phyloP scores from a whole-genome alignment of 2,797 vertebrate species.

The Limnodromus scolopaceus region DNA sequence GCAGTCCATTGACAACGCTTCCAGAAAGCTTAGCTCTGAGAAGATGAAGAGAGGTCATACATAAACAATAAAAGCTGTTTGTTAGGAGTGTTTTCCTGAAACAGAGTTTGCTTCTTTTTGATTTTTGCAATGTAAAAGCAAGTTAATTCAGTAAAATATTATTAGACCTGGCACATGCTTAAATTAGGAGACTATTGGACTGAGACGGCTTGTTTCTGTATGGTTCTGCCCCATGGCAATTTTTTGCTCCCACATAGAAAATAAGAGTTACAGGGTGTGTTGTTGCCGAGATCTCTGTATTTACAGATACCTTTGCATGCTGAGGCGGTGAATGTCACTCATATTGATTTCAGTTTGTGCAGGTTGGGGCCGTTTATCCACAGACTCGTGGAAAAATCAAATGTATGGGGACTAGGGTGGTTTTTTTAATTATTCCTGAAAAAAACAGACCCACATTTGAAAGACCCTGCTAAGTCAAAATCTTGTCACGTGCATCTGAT shows the following conservation, averaged over 20 bases:
- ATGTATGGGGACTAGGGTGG: not conserved
- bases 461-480: not conserved
- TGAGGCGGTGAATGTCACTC: not conserved
- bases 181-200: not conserved
- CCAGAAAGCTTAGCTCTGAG: conserved; percentile 4
- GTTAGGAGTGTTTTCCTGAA: not conserved
- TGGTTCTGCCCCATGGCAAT: not conserved
- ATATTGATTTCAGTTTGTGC: not conserved
- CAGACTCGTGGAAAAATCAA: not conserved
- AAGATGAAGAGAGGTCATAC: not conserved
- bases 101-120: not conserved
- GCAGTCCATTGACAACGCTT: not conserved
- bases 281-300: not conserved
- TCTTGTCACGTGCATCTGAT: not conserved
- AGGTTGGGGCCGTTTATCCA: not conserved
- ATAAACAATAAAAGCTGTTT: conserved; percentile 13
- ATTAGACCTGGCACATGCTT: not conserved
- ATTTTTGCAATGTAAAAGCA: not conserved
- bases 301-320: not conserved
- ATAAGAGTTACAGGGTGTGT: not conserved
- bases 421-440: not conserved
- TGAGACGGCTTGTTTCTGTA: not conserved
- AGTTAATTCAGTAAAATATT: not conserved
- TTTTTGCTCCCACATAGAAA: not conserved
- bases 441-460: not conserved